Percentiles rank a stretch among this genome's conserved stretches.
These are phyloP conservation scores for Arion vulgaris DNA, from an alignment of 1,140 invertebrate species.

Conservation along the genomic window DNA sequence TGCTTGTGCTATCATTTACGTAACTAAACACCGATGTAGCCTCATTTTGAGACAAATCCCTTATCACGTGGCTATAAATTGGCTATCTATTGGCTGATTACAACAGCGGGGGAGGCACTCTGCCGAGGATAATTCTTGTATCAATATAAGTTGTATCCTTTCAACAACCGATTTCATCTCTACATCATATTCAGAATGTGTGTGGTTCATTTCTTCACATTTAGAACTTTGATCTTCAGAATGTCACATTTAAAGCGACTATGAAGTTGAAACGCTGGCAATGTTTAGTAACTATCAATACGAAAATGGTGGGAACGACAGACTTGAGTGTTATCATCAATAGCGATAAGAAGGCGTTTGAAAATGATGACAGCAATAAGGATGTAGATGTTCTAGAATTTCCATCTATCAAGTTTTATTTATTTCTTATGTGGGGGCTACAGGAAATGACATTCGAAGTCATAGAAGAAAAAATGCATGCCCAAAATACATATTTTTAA, in stretches of 20 bases:
- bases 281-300: not conserved
- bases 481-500: too few relatives aligned
- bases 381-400: too few relatives aligned
- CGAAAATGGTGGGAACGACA: not conserved
- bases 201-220: not conserved
- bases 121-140: slow-evolving; percentile 6
- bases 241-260: not conserved
- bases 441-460: too few relatives aligned
- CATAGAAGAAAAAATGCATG: too few relatives aligned
- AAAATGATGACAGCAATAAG: too few relatives aligned
- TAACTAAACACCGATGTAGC: slow-evolving; percentile 35
- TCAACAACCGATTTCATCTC: slow-evolving; percentile 21
- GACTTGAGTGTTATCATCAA: not conserved
- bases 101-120: not conserved
- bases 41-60: slow-evolving; percentile 7
- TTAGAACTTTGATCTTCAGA: not conserved
- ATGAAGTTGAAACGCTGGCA: not conserved
- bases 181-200: not conserved
- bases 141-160: slow-evolving; percentile 17
- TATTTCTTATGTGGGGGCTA: too few relatives aligned
- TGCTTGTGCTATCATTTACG: slow-evolving; percentile 21
- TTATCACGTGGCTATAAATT: slow-evolving; percentile 35
- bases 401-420: too few relatives aligned
- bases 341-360: too few relatives aligned
- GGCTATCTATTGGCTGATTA: slow-evolving; percentile 31